These are phyloP conservation scores for Lordiphosa stackelbergi DNA, from an alignment of 1,140 invertebrate species.

Conservation along the genomic window DNA sequence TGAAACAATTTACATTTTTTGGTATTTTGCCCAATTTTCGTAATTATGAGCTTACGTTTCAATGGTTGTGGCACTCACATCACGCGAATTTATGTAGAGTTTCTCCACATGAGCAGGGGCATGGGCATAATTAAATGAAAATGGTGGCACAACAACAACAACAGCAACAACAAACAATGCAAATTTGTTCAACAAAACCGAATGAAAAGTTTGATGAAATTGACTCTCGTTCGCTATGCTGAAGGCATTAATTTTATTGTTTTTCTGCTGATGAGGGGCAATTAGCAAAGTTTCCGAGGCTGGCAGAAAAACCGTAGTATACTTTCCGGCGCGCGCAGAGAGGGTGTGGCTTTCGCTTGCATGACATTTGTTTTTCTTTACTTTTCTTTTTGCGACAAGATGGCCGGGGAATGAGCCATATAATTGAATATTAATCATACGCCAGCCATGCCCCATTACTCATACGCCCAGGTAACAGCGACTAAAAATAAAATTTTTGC, in stretches of 20 bases:
- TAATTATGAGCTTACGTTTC: conserved; percentile 4
- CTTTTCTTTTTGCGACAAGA: conserved; percentile 10
- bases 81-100: not conserved
- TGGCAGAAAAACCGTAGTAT: conserved; percentile 30
- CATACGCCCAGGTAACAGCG: conserved; percentile 26
- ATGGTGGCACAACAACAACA: conserved; percentile 20
- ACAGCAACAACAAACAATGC: conserved; percentile 1
- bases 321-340: conserved; percentile 9
- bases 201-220: conserved; percentile 32
- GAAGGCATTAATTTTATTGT: conserved; percentile 52
- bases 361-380: conserved; percentile 30
- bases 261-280: conserved; percentile 47
- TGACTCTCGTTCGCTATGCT: conserved; percentile 6
- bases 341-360: conserved; percentile 32
- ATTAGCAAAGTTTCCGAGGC: conserved; percentile 62
- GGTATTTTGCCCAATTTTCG: conserved; percentile 3
- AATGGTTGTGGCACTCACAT: not conserved
- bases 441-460: conserved; percentile 47
- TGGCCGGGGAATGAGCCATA: conserved; percentile 35
- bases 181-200: conserved; percentile 11
- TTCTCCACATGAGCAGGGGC: conserved; percentile 14
- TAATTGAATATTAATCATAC: conserved; percentile 75
- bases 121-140: conserved; percentile 45
- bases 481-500: conserved; percentile 27
- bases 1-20: no score